phyloP scores from a whole-genome alignment of 2,888 invertebrate genomes.

The Bombylius discolor region DNA sequence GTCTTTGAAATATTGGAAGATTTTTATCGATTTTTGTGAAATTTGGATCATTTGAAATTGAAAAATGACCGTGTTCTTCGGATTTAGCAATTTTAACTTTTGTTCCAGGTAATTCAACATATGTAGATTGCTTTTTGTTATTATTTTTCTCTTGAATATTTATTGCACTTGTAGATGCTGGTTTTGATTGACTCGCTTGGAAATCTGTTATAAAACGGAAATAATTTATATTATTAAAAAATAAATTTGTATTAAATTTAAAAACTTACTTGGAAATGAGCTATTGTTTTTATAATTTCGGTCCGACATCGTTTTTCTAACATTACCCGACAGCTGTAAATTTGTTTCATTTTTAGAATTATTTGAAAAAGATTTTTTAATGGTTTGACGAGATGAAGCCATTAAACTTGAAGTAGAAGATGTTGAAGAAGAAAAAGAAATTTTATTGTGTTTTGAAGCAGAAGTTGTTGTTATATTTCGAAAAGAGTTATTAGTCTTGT shows the following conservation, averaged over 20 bases:
- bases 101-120: slow-evolving; percentile 11
- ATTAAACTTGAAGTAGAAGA: neutral
- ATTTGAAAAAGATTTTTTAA: neutral
- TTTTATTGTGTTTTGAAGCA: neutral
- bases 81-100: slow-evolving; percentile 13
- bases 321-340: neutral
- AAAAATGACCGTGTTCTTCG: slow-evolving; percentile 10
- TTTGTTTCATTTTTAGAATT: neutral
- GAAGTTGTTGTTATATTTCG: neutral
- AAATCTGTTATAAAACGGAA: no score
- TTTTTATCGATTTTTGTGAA: neutral
- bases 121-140: neutral
- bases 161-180: neutral
- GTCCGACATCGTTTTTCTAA: neutral
- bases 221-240: no score
- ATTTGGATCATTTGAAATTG: slow-evolving; percentile 9
- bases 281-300: neutral
- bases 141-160: no score
- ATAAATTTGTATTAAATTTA: no score
- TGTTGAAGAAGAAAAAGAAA: no score
- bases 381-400: neutral
- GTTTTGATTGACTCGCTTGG: no score
- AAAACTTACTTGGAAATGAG: no score
- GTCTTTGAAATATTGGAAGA: neutral
- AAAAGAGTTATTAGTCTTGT: neutral